phyloP scores from a whole-genome alignment of 2,113 vertebrate genomes.

The Gopherus flavomarginatus region DNA sequence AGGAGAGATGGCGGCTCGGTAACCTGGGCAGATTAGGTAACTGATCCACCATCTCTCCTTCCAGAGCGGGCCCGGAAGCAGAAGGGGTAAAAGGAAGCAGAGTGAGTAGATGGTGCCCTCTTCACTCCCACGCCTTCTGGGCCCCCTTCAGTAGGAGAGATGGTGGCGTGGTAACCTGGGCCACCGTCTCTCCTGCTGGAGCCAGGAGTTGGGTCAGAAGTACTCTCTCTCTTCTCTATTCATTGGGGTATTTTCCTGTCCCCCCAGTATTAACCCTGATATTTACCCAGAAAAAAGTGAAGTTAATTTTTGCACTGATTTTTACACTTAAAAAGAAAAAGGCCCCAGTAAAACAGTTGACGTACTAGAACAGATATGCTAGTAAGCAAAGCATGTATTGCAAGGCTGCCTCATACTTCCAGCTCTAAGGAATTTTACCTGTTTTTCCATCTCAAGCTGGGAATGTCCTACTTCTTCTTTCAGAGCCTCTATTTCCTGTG shows the following conservation, averaged over 20 bases:
- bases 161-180: neutral
- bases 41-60: neutral
- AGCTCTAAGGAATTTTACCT: slow-evolving; percentile 81
- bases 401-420: slow-evolving; percentile 74
- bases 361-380: slow-evolving; percentile 29
- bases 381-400: slow-evolving; percentile 51
- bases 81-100: neutral
- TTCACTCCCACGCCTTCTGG: neutral
- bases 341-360: slow-evolving; percentile 20
- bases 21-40: neutral
- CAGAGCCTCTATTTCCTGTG: slow-evolving; percentile 88
- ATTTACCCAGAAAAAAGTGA: neutral
- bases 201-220: neutral
- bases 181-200: neutral
- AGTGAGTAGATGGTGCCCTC: neutral
- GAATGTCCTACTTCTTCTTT: slow-evolving; percentile 88
- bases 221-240: neutral
- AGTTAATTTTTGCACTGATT: neutral
- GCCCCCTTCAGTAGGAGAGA: neutral
- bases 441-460: slow-evolving; percentile 87
- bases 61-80: neutral
- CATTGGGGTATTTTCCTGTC: neutral
- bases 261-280: neutral
- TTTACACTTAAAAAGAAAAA: neutral
- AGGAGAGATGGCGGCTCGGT: neutral